Conservation (phyloP, 2,113 vertebrate species). For the Colius striatus region DNA sequence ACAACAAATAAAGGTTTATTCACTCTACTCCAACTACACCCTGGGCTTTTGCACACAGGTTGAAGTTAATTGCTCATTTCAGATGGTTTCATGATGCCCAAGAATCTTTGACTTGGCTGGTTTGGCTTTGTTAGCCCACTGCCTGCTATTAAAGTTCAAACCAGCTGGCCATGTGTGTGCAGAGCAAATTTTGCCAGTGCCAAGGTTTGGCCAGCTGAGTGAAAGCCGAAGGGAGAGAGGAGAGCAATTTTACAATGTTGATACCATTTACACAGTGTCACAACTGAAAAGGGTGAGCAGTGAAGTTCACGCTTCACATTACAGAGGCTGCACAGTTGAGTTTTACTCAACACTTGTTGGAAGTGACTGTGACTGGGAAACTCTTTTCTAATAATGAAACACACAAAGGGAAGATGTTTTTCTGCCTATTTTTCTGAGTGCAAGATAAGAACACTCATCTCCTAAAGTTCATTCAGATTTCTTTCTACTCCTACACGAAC, state of each 20-base stretch:
- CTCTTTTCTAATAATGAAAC: neutral
- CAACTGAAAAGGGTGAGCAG: neutral
- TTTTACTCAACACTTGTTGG: neutral
- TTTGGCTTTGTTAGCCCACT: neutral
- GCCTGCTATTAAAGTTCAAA: neutral
- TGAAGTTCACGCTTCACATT: neutral
- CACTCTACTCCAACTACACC: neutral
- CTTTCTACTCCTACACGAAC: neutral
- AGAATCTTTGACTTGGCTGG: neutral
- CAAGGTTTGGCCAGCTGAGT: neutral
- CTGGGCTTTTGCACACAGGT: neutral
- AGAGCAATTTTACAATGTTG: neutral
- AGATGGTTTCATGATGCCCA: neutral
- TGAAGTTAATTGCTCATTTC: neutral
- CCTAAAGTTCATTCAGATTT: neutral
- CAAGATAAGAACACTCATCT: neutral
- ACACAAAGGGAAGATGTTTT: neutral
- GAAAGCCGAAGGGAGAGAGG: neutral
- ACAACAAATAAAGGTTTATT: neutral
- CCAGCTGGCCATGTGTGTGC: fast-evolving
- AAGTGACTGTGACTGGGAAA: neutral
- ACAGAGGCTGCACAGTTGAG: neutral
- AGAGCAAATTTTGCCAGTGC: neutral
- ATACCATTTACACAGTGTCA: neutral
- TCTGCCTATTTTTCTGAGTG: neutral